phyloP scores from a whole-genome alignment of 2,888 invertebrate genomes.

The Agonopterix alstromeriana region DNA sequence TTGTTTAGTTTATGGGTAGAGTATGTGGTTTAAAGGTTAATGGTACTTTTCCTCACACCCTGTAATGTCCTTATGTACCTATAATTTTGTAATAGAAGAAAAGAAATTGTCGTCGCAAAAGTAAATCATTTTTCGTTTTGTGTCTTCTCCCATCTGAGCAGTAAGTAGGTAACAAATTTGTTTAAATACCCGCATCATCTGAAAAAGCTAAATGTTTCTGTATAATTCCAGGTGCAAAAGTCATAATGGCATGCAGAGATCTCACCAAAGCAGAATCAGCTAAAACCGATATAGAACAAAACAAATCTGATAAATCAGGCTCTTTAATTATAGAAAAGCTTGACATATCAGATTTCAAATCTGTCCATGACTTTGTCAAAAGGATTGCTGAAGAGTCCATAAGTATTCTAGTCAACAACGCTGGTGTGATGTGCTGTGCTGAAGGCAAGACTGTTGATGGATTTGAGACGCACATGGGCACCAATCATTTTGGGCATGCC shows the following conservation, averaged over 20 bases:
- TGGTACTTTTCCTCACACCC: too few species aligned
- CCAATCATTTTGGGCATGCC: slow-evolving; percentile 81
- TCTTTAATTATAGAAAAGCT: slow-evolving; percentile 55
- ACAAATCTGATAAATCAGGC: slow-evolving; percentile 20
- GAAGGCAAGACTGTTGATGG: slow-evolving; percentile 78
- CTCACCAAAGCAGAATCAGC: slow-evolving; percentile 66
- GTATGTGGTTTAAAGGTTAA: too few species aligned
- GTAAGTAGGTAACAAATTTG: too few species aligned
- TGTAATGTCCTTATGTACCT: too few species aligned
- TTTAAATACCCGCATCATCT: too few species aligned
- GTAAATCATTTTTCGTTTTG: too few species aligned
- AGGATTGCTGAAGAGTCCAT: slow-evolving; percentile 54
- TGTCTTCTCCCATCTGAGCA: too few species aligned
- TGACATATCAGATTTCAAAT: slow-evolving; percentile 74
- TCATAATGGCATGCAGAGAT: slow-evolving; percentile 69
- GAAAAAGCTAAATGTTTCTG: not conserved
- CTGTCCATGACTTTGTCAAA: slow-evolving; percentile 72
- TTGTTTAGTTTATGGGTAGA: too few species aligned
- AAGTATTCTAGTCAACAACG: slow-evolving; percentile 80
- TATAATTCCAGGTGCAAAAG: slow-evolving; percentile 53
- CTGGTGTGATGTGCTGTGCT: slow-evolving; percentile 82
- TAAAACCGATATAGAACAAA: slow-evolving; percentile 53
- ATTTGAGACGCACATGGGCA: slow-evolving; percentile 80
- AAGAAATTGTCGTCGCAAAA: too few species aligned
- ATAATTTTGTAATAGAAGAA: too few species aligned